Base-by-base conservation (phyloP, 2,888 invertebrate genomes). In the Escarpia spicata region DNA sequence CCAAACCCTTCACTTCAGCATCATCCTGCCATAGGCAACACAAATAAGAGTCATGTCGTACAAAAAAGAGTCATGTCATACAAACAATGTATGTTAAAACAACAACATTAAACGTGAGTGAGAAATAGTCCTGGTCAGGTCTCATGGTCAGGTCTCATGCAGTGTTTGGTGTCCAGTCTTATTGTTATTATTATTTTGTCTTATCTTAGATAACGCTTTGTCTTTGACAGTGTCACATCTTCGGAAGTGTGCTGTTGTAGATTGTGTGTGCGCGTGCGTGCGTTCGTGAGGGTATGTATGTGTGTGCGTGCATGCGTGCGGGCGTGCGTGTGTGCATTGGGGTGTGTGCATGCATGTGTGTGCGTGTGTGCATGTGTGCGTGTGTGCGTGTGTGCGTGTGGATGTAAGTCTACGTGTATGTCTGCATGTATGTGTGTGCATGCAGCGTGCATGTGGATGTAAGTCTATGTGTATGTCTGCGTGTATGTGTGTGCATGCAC, bases 1-100 rank as follows among this genome's bases (percentile, higher is more conserved):
- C 95, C 52, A 96, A 92, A 92, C 95, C 95, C 92, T 95, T 95
- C 4, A 95, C 93, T 31, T 95, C 93, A 31, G 95, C 95, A 92
- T 95, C 95, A 91, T 96, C 95, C 95, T 94, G 93, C n/a, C 93
- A 92, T 60, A 75, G 0, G n/a, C 75, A 75, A 75, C 75, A n/a
- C n/a, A 75, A 12, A 75, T 26, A 75, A 75, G 8, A 52, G 52
- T 52, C 52, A 52, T 52, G 52, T 52, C 52, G 0, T 12, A 12
- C 52, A 52, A 52, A 52, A 9, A 3, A 45, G 45, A 45, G 45
- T 2, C 45, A 45, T 45, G 45, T 45, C 45, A 45, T 10, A 45
- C 45, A 45, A 45, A 10, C 45, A 45, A 45, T 45, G 45, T 45
- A 6, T 9, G 10, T 45, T 2, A 45, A 45, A 9, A 9, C 45